Conservation (phyloP, 2,888 invertebrate species). For the Lysandra bellargus region DNA sequence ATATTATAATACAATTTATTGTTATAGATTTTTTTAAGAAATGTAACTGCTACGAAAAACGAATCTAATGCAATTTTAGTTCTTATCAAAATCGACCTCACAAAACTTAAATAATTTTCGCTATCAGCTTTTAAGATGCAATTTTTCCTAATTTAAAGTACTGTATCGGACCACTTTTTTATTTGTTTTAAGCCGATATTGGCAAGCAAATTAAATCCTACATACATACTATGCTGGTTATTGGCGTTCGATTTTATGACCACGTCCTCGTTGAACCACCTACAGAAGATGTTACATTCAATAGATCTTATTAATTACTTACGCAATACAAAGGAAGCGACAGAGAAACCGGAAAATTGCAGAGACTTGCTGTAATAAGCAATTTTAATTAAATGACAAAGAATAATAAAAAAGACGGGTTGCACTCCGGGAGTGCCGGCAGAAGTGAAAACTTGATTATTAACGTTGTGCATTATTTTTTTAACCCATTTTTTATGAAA, state of each 20-base stretch:
- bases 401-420: not conserved
- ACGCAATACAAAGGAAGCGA: constrained; percentile 1
- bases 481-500: too few relatives aligned
- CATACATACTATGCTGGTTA: not conserved
- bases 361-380: not conserved
- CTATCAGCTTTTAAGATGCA: too few relatives aligned
- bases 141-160: not conserved
- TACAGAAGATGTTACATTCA: not conserved
- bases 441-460: too few relatives aligned
- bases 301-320: not conserved
- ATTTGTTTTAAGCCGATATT: not conserved
- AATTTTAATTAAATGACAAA: not conserved
- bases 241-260: not conserved
- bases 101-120: not conserved
- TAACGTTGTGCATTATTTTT: too few relatives aligned
- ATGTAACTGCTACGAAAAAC: too few relatives aligned
- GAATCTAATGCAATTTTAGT: too few relatives aligned
- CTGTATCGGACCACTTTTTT: not conserved
- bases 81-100: not conserved
- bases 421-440: too few relatives aligned
- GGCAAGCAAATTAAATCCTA: not conserved
- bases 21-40: too few relatives aligned
- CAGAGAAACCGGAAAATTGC: constrained; percentile 11
- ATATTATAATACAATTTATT: too few relatives aligned
- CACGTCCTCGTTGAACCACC: not conserved